Percentiles rank a stretch among this genome's conserved stretches.
These are phyloP conservation scores for Dasypogon diadema DNA, from an alignment of 2,888 invertebrate species.

Conservation along the genomic window DNA sequence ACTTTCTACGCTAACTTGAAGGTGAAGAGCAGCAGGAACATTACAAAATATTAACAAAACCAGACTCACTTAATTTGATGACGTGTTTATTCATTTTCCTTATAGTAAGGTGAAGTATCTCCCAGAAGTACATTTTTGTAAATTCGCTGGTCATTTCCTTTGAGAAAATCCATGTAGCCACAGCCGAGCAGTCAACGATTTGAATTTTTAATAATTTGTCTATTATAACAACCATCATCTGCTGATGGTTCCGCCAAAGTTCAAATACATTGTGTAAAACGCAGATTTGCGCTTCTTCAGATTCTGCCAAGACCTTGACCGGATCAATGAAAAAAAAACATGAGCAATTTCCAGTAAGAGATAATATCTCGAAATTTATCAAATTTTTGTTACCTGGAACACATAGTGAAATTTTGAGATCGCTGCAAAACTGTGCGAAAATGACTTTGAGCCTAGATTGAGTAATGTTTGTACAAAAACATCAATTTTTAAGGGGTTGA, in stretches of 20 bases:
- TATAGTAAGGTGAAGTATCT: conserved; percentile 94
- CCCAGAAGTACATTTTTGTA: conserved; percentile 96
- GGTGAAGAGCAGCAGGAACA: neutral
- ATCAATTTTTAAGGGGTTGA: conserved; percentile 94
- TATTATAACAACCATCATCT: conserved; percentile 96
- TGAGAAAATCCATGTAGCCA: conserved; percentile 98
- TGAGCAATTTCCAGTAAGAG: neutral
- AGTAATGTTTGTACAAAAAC: conserved; percentile 96
- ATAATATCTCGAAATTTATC: too few species aligned
- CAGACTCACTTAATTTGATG: conserved; percentile 77
- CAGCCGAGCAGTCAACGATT: conserved; percentile 95
- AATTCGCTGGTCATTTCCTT: conserved; percentile 93
- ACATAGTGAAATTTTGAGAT: conserved; percentile 96
- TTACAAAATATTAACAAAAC: neutral
- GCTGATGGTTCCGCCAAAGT: conserved; percentile 95
- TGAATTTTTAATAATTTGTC: conserved; percentile 98
- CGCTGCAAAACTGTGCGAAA: conserved; percentile 98
- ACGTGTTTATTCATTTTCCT: conserved; percentile 98
- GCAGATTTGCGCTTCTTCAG: conserved; percentile 96
- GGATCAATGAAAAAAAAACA: conserved; percentile 51
- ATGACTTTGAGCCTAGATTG: conserved; percentile 94
- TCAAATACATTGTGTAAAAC: conserved; percentile 92
- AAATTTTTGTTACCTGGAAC: conserved; percentile 83
- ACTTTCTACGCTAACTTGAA: neutral
- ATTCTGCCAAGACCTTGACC: conserved; percentile 85